A percentile compares a stretch with the other conserved stretches of the same genome.
Conservation (phyloP, 2,888 invertebrate species). For the Dione juno region DNA sequence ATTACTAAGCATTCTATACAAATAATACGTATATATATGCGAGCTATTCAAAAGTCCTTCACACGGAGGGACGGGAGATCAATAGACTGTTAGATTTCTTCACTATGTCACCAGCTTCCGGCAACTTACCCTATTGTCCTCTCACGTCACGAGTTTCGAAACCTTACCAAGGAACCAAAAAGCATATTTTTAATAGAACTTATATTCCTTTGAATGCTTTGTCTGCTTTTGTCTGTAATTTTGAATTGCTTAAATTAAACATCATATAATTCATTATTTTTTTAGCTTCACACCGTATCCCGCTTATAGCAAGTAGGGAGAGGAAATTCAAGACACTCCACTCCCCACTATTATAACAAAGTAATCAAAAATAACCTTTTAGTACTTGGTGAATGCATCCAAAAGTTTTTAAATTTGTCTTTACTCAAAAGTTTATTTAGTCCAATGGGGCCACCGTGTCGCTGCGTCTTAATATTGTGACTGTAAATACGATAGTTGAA, state of each 20-base stretch:
- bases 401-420: too few relatives aligned
- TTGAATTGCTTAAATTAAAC: not conserved
- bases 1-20: slow-evolving; percentile 8
- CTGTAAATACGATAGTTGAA: too few relatives aligned
- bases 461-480: too few relatives aligned
- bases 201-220: slow-evolving; percentile 26
- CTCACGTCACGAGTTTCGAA: slow-evolving; percentile 33
- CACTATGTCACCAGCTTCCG: slow-evolving; percentile 56
- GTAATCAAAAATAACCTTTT: too few relatives aligned
- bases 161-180: slow-evolving; percentile 20
- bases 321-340: too few relatives aligned
- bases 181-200: slow-evolving; percentile 16
- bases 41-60: slow-evolving; percentile 46
- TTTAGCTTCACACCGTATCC: too few relatives aligned
- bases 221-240: not conserved
- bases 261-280: too few relatives aligned
- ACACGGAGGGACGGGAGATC: slow-evolving; percentile 50
- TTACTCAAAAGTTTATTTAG: too few relatives aligned
- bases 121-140: slow-evolving; percentile 48
- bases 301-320: too few relatives aligned
- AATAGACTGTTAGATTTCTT: slow-evolving; percentile 51
- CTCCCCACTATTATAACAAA: too few relatives aligned
- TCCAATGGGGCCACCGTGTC: too few relatives aligned
- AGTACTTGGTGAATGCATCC: too few relatives aligned
- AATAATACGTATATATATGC: slow-evolving; percentile 16